A percentile compares a stretch with the other conserved stretches of the same genome.
These are phyloP conservation scores for Trichonephila inaurata DNA, from an alignment of 1,140 invertebrate genomes.

Conservation along the genomic window DNA sequence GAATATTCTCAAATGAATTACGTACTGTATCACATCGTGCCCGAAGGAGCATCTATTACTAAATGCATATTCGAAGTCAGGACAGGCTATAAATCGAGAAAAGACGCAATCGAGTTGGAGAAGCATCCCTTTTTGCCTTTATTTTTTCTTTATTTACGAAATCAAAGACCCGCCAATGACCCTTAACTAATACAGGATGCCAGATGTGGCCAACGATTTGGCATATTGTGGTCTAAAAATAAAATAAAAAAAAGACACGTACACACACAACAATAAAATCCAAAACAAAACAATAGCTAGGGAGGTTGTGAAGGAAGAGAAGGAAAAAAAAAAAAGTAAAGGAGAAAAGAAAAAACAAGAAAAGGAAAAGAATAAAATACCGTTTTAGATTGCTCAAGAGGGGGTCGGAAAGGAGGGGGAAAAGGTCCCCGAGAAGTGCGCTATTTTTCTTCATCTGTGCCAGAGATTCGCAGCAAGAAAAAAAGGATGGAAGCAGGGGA, in stretches of 20 bases:
- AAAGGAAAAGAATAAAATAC: conserved; percentile 33
- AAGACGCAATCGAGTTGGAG: neutral
- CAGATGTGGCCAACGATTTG: conserved; percentile 63
- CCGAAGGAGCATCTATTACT: neutral
- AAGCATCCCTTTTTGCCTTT: neutral
- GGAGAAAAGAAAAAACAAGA: neutral
- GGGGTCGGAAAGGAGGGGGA: neutral
- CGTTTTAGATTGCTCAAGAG: conserved; percentile 29
- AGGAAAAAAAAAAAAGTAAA: neutral
- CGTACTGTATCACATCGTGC: neutral
- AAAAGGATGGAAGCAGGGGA: neutral
- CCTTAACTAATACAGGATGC: conserved; percentile 62
- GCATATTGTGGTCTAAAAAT: conserved; percentile 35
- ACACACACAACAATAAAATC: conserved; percentile 12
- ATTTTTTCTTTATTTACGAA: conserved; percentile 20
- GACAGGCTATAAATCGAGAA: neutral
- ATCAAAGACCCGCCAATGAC: conserved; percentile 60
- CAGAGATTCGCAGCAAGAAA: conserved; percentile 18
- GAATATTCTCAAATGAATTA: neutral
- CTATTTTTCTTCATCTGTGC: conserved; percentile 72
- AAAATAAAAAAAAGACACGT: neutral
- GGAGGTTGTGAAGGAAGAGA: too few species aligned
- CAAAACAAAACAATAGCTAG: conserved; percentile 24
- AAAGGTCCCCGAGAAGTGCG: conserved; percentile 40
- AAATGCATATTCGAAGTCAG: neutral